phyloP scores from a whole-genome alignment of 2,797 vertebrate genomes.

The Echiichthys vipera region DNA sequence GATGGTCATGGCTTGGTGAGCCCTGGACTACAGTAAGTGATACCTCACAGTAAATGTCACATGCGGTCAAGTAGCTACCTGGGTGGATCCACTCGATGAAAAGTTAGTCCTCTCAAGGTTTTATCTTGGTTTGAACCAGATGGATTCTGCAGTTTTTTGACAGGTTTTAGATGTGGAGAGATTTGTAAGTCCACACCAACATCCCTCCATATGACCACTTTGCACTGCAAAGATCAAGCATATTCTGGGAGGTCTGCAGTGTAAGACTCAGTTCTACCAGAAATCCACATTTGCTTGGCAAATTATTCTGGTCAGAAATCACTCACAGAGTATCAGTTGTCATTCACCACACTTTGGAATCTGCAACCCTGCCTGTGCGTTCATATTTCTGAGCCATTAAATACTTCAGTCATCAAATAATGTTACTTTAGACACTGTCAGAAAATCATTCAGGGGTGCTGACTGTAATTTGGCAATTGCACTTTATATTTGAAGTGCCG shows the following conservation, averaged over 20 bases:
- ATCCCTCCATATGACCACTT: constrained; percentile 36
- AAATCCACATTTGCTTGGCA: constrained; percentile 64
- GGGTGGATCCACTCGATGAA: constrained; percentile 44
- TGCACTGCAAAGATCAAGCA: constrained; percentile 27
- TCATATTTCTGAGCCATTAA: constrained; percentile 49
- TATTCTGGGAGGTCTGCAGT: constrained; percentile 71
- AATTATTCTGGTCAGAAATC: constrained; percentile 65
- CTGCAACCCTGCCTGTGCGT: constrained; percentile 37
- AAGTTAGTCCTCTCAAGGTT: constrained; percentile 46
- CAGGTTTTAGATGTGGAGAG: constrained; percentile 38
- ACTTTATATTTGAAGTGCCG: constrained; percentile 41
- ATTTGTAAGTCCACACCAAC: constrained; percentile 47
- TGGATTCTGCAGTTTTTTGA: constrained; percentile 51
- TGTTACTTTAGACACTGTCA: constrained; percentile 47
- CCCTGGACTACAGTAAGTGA: constrained; percentile 59
- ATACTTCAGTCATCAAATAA: constrained; percentile 53
- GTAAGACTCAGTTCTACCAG: constrained; percentile 41
- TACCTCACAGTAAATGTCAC: constrained; percentile 67
- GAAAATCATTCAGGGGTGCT: constrained; percentile 22
- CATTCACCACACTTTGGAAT: constrained; percentile 56
- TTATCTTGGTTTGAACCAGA: constrained; percentile 48
- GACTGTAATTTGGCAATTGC: constrained; percentile 45
- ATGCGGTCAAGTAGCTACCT: constrained; percentile 72
- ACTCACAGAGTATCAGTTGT: constrained; percentile 63
- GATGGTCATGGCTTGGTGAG: constrained; percentile 68